A percentile compares a stretch with the other conserved stretches of the same genome.
Evolutionary conservation across 2,888 invertebrate species (phyloP).

Genomic region (Octonoba sinensis): DNA sequence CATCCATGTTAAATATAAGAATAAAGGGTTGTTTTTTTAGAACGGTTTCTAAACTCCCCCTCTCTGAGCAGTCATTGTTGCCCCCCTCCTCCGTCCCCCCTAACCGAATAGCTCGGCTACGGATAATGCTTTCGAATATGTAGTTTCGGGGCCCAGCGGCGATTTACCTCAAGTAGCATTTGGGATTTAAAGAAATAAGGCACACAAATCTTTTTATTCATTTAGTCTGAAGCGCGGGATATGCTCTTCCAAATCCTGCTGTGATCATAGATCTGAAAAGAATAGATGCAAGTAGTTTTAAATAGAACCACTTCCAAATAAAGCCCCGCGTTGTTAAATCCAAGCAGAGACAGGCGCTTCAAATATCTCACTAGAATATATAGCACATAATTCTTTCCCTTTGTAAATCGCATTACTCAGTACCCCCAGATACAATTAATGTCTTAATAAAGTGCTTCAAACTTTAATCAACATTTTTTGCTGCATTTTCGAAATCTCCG

Average conservation of each 20-base stretch:
- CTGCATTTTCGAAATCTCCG: no score
- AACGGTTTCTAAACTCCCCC: conserved; percentile 1
- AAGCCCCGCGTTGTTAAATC: conserved; percentile 1
- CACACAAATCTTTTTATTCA: conserved; percentile 60
- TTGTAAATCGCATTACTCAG: conserved; percentile 31
- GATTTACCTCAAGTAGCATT: conserved; percentile 51
- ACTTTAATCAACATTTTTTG: not conserved
- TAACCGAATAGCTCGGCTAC: conserved; percentile 11
- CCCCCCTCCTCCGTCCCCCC: not conserved
- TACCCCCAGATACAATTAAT: conserved; percentile 11
- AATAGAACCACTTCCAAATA: conserved; percentile 11
- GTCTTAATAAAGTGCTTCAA: not conserved
- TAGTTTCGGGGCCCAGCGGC: conserved; percentile 31
- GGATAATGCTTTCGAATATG: conserved; percentile 53
- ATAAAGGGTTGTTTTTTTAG: conserved; percentile 10
- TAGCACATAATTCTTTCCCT: conserved; percentile 53
- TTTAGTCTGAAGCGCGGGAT: conserved; percentile 28
- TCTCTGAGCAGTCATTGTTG: conserved; percentile 12
- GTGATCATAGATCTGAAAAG: conserved; percentile 31
- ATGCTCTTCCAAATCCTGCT: conserved; percentile 12
- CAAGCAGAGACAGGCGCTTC: not conserved
- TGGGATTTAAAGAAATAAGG: conserved; percentile 50
- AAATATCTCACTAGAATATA: conserved; percentile 30
- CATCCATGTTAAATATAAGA: conserved; percentile 37
- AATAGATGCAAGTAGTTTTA: conserved; percentile 41